Base-by-base conservation (phyloP, 2,888 invertebrate genomes). In the Clusia tigrina region DNA sequence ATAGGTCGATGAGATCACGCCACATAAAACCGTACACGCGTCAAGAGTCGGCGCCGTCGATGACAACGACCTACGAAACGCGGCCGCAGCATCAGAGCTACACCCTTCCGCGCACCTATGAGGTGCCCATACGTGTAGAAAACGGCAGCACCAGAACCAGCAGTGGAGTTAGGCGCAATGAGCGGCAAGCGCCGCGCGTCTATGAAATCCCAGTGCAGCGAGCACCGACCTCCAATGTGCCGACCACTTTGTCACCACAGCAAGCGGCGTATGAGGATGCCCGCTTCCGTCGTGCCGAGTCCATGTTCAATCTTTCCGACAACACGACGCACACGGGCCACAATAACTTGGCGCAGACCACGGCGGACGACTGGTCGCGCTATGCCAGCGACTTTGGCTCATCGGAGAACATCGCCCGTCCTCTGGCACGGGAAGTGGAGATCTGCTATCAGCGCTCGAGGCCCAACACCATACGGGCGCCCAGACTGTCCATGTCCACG, bases 291-390 rank as follows among this genome's bases (percentile, higher is more conserved):
- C 75, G 81, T 1, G 72, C 82, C 1, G 82, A 81, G 23, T 82
- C 82, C 0, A 69, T 81, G 74, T 81, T 80, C 58, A 79, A 81
- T 63, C 68, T 81, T 0, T 69, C 64, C 2, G 77, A 79, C 1
- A 61, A 67, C 5, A 9, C 54, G 25, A 5, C 25, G 25, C 15
- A 18, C 26, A 60, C 1, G 60, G 60, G 42, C 53, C 66, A 59
- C 46, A 63, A 58, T 22, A 59, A 54, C 22, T 60, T 58, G 0
- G 58, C 38, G 25, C 59, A 57, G 9, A 25, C 17, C 6, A 62
- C 81, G 54, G 79, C 85, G 54, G 81, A 83, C 24, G 87, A 87
- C 68, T 87, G 87, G 87, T 76, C 86, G 55, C 78, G 83, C 26
- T 82, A 86, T 54, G 86, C 85, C 18, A 81, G 82, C 48, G 82